Base-by-base conservation (phyloP, 2,113 vertebrate genomes). In the Amphiprion percula region DNA sequence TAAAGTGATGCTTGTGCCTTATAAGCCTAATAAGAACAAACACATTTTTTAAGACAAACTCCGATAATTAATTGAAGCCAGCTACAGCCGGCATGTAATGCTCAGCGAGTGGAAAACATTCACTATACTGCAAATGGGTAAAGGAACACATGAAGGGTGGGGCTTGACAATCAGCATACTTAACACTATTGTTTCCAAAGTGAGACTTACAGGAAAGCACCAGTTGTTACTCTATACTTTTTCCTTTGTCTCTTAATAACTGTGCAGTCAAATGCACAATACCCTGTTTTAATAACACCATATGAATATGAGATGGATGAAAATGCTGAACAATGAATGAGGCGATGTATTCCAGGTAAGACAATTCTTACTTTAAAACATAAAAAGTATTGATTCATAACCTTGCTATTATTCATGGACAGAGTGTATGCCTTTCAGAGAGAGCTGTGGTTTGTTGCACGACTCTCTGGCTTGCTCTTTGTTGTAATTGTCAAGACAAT, bases 301-400 rank as follows among this genome's bases (percentile, higher is more conserved):
- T 49, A 64, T 79, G 24, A 84, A 67, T 47, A 68, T 68, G 16
- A 61, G 69, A 82, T 19, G 53, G 80, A 71, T 63, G 53, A 44
- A 76, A 74, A 64, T 77, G 64, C 68, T 92, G 81, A 72, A 71
- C 83, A 87, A 92, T 90, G 86, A 93, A 80, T 85, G 77, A 88
- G 68, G 76, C 86, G 83, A 89, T 92, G 88, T 80, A 89, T 90
- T 93, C 89, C 91, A 93, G 92, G 89, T 89, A 87, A 82, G 77
- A 87, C 74, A 62, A 77, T 83, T 82, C 74, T 84, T 84, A 81
- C 80, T 86, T 83, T 79, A 89, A 87, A 92, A 89, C 68, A 71
- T 79, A 77, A 85, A 92, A 94, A 92, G 80, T 83, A 92, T 87
- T 86, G 87, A 93, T 92, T 91, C 85, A 90, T 82, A 76, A 88